Evolutionary conservation across 2,797 vertebrate genomes (phyloP).

Genomic region (Geotrypetes seraphini): DNA sequence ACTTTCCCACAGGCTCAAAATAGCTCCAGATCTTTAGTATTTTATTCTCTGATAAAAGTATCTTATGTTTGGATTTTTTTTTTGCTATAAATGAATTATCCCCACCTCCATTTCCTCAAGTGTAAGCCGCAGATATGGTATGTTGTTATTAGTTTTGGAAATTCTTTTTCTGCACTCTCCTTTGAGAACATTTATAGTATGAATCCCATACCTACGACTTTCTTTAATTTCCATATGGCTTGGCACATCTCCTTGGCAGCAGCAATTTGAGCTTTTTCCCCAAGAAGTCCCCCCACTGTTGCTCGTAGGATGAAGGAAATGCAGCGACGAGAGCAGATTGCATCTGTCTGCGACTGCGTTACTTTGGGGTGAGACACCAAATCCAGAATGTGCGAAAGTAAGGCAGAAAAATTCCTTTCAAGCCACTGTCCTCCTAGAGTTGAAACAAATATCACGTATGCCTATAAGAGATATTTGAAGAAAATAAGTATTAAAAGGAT

Average conservation of each 20-base stretch:
- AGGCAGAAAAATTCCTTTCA: slow-evolving; percentile 65
- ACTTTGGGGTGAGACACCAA: slow-evolving; percentile 68
- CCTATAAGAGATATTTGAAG: slow-evolving; percentile 54
- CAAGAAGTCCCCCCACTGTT: slow-evolving; percentile 71
- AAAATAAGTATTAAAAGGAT: too few species aligned
- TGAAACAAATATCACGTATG: slow-evolving; percentile 78
- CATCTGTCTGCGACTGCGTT: slow-evolving; percentile 59
- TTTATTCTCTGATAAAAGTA: too few species aligned
- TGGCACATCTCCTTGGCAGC: slow-evolving; percentile 76
- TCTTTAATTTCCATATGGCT: slow-evolving; percentile 66
- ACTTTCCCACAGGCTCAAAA: too few species aligned
- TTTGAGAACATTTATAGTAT: slow-evolving; percentile 22
- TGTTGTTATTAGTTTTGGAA: not conserved
- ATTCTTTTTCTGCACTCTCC: slow-evolving; percentile 4
- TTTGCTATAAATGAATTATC: too few species aligned
- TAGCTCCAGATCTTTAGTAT: too few species aligned
- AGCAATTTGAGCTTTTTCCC: slow-evolving; percentile 84
- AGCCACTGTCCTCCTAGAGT: slow-evolving; percentile 75
- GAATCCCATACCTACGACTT: slow-evolving; percentile 64
- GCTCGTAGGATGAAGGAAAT: slow-evolving; percentile 79
- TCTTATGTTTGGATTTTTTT: too few species aligned
- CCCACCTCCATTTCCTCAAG: too few species aligned
- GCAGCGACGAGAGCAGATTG: slow-evolving; percentile 60
- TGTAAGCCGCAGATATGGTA: too few species aligned
- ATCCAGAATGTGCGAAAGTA: slow-evolving; percentile 71